Base-by-base conservation (phyloP, 2,797 vertebrate species). In the Cirrhinus mrigala region DNA sequence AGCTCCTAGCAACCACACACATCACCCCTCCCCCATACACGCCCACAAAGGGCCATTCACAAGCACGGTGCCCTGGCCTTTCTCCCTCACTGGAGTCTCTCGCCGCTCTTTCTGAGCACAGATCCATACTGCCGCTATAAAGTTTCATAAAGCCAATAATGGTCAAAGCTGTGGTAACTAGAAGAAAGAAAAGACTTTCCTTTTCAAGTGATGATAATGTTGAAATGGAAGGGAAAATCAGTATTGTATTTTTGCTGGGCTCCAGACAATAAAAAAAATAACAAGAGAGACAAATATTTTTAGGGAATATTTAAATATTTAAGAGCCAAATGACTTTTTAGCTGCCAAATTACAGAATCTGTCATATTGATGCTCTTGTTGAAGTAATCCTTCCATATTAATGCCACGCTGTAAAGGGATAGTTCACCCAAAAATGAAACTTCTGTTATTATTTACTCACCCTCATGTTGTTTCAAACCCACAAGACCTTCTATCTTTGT, bases 11-110 rank as follows among this genome's bases (percentile, higher is more conserved):
- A 87, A 89, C 88, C 77, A 79, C 52, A 74, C 74, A 66, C 54
- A 79, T 84, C 77, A 84, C 76, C 88, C 86, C 86, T 82, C 86
- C 83, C 66, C 81, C 70, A 56, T 71, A 79, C 68, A 87, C 86
- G 71, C 88, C 88, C 84, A 83, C 85, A 89, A 87, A 79, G 82
- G 70, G 50, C 85, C 74, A 81, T 84, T 88, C 82, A 79, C 79
- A 70, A 62, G 66, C 77, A 58, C 40, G 9, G 66, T 62, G 48
- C 33, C 83, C 70, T 52, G 44, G 56, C 44, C 27, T 54, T n/a
- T 73, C 64, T 62, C 54, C 85, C 62, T 76, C 62, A 76, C 33
- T 64, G 37, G 68, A 66, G 37, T 20, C 50, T 40, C 46, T 60
- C 22, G 33, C 44, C 60, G 27, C 46, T 75, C 79, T 82, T 64